Percentiles rank a stretch among this genome's conserved stretches.
Conservation (phyloP, 2,888 invertebrate species). For the Ptychoptera albimana region DNA sequence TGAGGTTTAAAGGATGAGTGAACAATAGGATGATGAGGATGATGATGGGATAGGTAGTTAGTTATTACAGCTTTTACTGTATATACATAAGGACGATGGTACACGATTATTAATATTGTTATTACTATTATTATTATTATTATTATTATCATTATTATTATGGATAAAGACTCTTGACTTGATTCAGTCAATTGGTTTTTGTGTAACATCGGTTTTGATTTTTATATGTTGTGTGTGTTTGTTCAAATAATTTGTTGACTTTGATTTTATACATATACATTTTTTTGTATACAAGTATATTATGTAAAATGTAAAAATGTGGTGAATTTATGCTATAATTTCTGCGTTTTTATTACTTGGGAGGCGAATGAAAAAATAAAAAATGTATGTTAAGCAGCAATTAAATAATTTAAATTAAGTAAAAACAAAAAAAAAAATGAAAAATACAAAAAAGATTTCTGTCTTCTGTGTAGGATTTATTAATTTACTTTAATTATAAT, state of each 20-base stretch:
- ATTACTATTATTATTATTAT: constrained; percentile 3
- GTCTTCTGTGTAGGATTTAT: too few species aligned
- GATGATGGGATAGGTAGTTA: too few species aligned
- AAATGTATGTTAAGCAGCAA: too few species aligned
- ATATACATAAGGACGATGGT: too few species aligned
- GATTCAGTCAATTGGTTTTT: not conserved
- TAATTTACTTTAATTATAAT: too few species aligned
- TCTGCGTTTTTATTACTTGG: too few species aligned
- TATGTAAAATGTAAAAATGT: not conserved
- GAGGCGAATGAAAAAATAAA: too few species aligned
- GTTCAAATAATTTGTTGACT: not conserved
- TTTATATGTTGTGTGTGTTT: too few species aligned
- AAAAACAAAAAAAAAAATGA: constrained; percentile 1
- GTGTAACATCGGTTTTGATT: not conserved
- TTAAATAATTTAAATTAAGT: not conserved
- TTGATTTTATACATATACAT: not conserved
- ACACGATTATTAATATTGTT: constrained; percentile 1
- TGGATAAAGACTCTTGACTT: constrained; percentile 1
- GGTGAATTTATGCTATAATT: not conserved
- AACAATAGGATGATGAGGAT: too few species aligned
- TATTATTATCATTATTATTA: constrained; percentile 2
- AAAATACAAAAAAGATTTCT: too few species aligned
- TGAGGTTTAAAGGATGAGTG: too few species aligned
- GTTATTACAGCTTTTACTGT: too few species aligned
- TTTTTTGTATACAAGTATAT: not conserved